A percentile compares a stretch with the other conserved stretches of the same genome.
Conservation (phyloP, 2,797 vertebrate genomes). For the Hypotaenidia philippensis region DNA sequence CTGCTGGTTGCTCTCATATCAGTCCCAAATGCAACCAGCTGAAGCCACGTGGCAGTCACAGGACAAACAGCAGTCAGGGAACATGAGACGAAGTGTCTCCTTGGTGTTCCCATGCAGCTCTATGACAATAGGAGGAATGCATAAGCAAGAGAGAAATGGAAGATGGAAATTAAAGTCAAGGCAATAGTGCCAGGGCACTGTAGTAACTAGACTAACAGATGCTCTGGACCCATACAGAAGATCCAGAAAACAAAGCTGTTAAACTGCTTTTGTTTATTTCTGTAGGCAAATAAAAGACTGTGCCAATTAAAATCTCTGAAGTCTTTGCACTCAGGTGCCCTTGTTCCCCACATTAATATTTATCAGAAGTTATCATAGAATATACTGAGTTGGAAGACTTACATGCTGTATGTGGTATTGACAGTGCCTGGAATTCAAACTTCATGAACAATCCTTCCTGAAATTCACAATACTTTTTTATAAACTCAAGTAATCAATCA, state of each 20-base stretch:
- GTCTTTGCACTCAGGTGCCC: not conserved
- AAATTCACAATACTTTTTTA: not conserved
- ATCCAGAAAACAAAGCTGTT: not conserved
- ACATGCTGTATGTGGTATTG: not conserved
- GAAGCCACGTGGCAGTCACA: not conserved
- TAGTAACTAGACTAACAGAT: not conserved
- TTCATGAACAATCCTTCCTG: not conserved
- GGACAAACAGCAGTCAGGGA: not conserved
- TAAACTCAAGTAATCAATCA: not conserved
- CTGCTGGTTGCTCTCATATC: not conserved
- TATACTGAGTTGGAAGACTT: too few species aligned
- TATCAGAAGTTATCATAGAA: not conserved
- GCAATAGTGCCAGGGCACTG: not conserved
- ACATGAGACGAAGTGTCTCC: fast-evolving
- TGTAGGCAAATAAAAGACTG: not conserved
- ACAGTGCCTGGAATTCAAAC: not conserved
- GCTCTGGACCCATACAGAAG: not conserved
- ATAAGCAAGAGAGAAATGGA: not conserved
- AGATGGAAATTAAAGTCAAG: not conserved
- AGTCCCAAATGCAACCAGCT: not conserved
- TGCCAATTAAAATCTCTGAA: not conserved
- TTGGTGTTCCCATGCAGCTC: not conserved
- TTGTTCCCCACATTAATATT: not conserved
- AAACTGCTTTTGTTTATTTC: not conserved
- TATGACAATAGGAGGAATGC: not conserved